Evolutionary conservation across 2,797 vertebrate species (phyloP), one percentile per base, ranked within the genome.

Genomic region (Gymnoscopelus microlampas): DNA sequence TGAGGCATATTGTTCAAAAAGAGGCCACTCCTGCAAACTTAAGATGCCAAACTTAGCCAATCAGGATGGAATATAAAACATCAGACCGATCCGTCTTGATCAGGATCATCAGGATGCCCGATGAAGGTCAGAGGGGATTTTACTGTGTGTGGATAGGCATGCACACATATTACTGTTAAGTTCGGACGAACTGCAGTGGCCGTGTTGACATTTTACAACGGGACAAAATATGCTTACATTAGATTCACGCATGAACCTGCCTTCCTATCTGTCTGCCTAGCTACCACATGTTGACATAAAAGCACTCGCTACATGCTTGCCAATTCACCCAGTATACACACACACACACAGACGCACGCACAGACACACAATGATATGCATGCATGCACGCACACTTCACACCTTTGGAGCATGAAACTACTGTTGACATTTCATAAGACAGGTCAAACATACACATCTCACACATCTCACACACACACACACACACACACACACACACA

Each of bases 281-380:
- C 49, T 50, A 50, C 49, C 10, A 44, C 70, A 68, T 71, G 44
- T 32, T 54, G 54, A 14, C 44, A 60, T 68, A 74, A 59, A 68
- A 76, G 63, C 70, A 67, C 67, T 47, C 55, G 44, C 68, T 73
- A 35, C 69, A 71, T n/a, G 19, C 72, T 66, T 76, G 68, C 66
- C 61, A 74, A 63, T 61, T 66, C 67, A 77, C 58, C 67, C 55
- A 67, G 55, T 47, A 48, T 48, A 72, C 71, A 68, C 66, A 63
- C 60, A 29, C 24, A 47, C 54, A 53, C 10, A 14, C 39, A 47
- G 60, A 62, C 53, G 39, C 49, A 61, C 44, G 70, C 39, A 57
- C 65, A 71, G 35, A 66, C 35, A 49, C 53, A 62, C 8, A 1
- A 32, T 2, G 2, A 63, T 3, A 10, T 19, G 35, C 60, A 62